Percentiles rank a stretch among this genome's conserved stretches.
Conservation (phyloP, 1,140 invertebrate species). For the Zaprionus tsacasi region DNA sequence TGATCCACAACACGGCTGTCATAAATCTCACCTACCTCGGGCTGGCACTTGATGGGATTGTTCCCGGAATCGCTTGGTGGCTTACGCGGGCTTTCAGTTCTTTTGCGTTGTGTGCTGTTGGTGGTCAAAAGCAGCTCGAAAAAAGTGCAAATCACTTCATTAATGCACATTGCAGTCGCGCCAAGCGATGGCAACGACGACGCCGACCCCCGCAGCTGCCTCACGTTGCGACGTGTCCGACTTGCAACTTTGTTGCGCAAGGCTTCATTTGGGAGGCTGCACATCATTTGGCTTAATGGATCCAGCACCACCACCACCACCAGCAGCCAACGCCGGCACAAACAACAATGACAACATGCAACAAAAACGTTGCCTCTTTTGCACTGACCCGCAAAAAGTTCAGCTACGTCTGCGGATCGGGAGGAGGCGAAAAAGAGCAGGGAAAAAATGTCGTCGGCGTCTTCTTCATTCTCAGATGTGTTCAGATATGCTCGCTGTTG, state of each 20-base stretch:
- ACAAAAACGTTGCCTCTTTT: constrained; percentile 22
- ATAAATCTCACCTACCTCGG: constrained; percentile 73
- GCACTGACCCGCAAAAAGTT: constrained; percentile 43
- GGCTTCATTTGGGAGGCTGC: constrained; percentile 59
- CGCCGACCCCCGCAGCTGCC: constrained; percentile 15
- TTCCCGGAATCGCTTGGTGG: constrained; percentile 59
- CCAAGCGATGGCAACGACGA: background rate
- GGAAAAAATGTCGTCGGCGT: constrained; percentile 50
- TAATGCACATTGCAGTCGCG: constrained; percentile 50
- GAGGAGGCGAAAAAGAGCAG: constrained; percentile 38
- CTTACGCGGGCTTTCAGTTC: constrained; percentile 14
- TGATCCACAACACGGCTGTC: constrained; percentile 69
- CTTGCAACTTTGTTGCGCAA: constrained; percentile 64
- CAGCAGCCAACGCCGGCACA: constrained; percentile 10
- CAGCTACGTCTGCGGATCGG: constrained; percentile 8
- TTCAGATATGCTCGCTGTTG: constrained; percentile 59
- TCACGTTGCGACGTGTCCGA: constrained; percentile 11
- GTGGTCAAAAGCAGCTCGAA: constrained; percentile 65
- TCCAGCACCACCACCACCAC: constrained; percentile 26
- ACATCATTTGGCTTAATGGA: constrained; percentile 77
- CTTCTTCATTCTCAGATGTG: constrained; percentile 52
- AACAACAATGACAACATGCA: constrained; percentile 12
- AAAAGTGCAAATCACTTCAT: constrained; percentile 81
- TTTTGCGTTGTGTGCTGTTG: constrained; percentile 32
- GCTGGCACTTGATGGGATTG: constrained; percentile 53